A percentile compares a stretch with the other conserved stretches of the same genome.
Evolutionary conservation across 2,113 vertebrate genomes (phyloP).

Genomic region (Lophura nycthemera): DNA sequence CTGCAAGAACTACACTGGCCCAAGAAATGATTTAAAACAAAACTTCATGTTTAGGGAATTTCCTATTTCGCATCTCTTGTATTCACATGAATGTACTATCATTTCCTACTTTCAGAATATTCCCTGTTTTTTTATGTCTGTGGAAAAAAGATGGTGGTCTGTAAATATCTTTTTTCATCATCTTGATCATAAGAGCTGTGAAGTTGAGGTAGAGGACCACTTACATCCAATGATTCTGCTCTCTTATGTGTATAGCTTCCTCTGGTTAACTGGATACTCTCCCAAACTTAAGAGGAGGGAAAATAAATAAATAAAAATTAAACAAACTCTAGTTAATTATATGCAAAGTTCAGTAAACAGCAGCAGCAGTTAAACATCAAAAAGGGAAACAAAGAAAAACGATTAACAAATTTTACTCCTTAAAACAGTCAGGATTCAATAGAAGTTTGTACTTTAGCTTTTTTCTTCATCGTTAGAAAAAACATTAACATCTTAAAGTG

Average conservation of each 20-base stretch:
- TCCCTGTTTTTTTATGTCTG: neutral
- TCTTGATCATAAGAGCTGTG: neutral
- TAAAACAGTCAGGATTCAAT: neutral
- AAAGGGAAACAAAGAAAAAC: neutral
- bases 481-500: neutral
- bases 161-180: neutral
- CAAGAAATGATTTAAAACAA: neutral
- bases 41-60: neutral
- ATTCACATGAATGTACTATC: neutral
- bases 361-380: neutral
- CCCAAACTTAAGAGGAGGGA: neutral
- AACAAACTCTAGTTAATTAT: neutral
- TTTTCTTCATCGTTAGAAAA: neutral
- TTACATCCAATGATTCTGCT: neutral
- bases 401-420: neutral
- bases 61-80: neutral
- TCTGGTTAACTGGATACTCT: neutral
- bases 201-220: neutral
- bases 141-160: neutral
- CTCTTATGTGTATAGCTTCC: neutral
- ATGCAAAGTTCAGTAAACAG: neutral
- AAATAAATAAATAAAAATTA: neutral
- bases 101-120: neutral
- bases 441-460: neutral
- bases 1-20: neutral